Percentiles rank a stretch among this genome's conserved stretches.
phyloP scores from a whole-genome alignment of 2,113 vertebrate genomes.

The Pitta sordida region DNA sequence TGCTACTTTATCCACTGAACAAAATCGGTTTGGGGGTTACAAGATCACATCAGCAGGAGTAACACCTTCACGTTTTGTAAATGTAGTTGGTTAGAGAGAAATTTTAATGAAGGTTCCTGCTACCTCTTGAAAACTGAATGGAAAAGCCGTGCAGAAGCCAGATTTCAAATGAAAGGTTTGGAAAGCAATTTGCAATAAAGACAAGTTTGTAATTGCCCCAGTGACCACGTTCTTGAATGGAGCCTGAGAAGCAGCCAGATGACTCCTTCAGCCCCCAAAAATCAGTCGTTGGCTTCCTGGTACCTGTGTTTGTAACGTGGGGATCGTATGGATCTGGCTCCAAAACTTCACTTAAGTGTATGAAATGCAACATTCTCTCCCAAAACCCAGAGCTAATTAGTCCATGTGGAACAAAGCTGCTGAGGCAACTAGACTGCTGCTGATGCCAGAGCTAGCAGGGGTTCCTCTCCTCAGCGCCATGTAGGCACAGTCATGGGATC shows the following conservation, averaged over 20 bases:
- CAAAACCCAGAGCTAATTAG: neutral
- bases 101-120: neutral
- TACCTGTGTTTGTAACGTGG: neutral
- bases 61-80: neutral
- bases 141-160: neutral
- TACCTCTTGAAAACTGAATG: neutral
- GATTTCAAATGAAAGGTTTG: neutral
- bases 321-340: neutral
- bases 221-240: neutral
- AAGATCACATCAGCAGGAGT: neutral
- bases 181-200: neutral
- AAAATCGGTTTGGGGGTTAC: neutral
- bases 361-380: neutral
- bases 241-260: neutral
- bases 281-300: neutral
- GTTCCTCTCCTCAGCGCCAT: neutral
- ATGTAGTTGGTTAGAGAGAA: neutral
- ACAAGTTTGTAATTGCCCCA: neutral
- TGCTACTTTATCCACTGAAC: neutral
- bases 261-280: neutral
- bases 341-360: neutral
- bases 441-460: conserved; percentile 45
- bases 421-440: neutral
- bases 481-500: neutral
- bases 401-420: neutral